Evolutionary conservation across 92 coral and sea anemone genomes (phyloP), one percentile per base, ranked within the genome.

Genomic region (Bergia sp.): DNA sequence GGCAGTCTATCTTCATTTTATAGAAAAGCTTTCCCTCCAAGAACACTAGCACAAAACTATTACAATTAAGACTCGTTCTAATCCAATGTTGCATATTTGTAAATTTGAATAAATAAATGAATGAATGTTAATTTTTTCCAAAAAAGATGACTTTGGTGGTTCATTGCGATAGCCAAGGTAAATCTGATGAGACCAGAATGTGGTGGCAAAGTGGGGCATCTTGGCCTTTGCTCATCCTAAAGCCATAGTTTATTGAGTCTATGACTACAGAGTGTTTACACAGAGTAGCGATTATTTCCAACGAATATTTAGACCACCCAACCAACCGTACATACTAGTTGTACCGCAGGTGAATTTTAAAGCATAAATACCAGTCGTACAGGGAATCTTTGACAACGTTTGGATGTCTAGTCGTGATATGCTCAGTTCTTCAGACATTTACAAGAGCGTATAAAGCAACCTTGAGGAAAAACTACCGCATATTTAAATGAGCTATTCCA

Each of bases 261-360:
- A 84, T 84, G 79, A 45, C 44, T 10, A 84, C 36, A 72, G 58
- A 43, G 78, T 84, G 87, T 84, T 84, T 84, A 71, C 87, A 23
- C 65, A 66, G 77, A 84, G 77, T 55, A 55, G 87, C 87, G 87
- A 84, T 72, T 84, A 84, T 84, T 84, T 73, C 87, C 69, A 84
- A 71, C 87, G 87, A 84, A 84, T 84, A 69, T 84, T 69, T 84
- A 84, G 79, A 72, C 87, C 87, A 84, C 87, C 87, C 87, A 69
- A 84, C 78, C 87, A 69, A 71, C 58, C 44, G 77, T 71, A 21
- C 73, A 73, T 83, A 67, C 5, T 79, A 44, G 64, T 71, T 15
- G 20, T 84, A 84, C 87, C 77, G 65, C 87, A 84, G 87, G 79
- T 84, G 87, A 71, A 84, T 71, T 15, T 7, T 12, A 76, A 16